These are phyloP conservation scores for Philonicus albiceps DNA, from an alignment of 2,888 invertebrate species.

Conservation along the genomic window DNA sequence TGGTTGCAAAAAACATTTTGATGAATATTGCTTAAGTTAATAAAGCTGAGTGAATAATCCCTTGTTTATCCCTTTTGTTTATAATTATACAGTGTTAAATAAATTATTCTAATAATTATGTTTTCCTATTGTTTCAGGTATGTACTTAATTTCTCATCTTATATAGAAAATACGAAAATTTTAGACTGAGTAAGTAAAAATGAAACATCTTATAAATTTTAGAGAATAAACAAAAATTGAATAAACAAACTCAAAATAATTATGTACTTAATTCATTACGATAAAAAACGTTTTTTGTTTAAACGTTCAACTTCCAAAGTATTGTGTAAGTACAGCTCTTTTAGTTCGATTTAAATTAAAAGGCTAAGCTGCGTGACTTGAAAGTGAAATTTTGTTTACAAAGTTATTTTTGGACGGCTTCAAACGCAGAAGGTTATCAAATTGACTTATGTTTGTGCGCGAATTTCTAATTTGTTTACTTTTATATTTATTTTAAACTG, in stretches of 20 bases:
- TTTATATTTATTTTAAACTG: neutral
- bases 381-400: neutral
- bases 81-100: neutral
- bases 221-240: too few species aligned
- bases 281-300: neutral
- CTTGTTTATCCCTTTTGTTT: neutral
- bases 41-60: neutral
- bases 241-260: neutral
- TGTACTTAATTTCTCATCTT: neutral
- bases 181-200: neutral
- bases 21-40: neutral
- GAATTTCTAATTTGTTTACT: neutral
- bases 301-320: neutral
- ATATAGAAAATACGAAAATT: neutral
- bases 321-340: neutral
- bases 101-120: neutral
- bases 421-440: neutral
- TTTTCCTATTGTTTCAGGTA: neutral
- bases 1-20: neutral
- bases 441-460: neutral
- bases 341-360: neutral
- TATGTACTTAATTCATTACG: neutral
- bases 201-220: neutral
- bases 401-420: neutral
- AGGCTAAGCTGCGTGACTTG: neutral